Percentiles rank a stretch among this genome's conserved stretches.
These are phyloP conservation scores for Mormyrus proboscirostris DNA, from an alignment of 2,797 vertebrate species.

Conservation along the genomic window DNA sequence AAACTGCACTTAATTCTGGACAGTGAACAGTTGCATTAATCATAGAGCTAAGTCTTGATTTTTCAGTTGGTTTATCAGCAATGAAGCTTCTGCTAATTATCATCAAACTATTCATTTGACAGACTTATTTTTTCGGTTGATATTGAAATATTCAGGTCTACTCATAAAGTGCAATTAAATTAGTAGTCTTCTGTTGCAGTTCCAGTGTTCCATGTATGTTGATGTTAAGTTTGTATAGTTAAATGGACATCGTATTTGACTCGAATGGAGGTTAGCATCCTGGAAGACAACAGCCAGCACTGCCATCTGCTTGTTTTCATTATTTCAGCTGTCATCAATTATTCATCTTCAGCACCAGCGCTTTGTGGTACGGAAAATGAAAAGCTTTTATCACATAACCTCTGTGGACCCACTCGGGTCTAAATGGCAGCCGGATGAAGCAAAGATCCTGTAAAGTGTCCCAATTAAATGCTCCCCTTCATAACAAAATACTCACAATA, in stretches of 20 bases:
- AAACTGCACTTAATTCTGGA: not conserved
- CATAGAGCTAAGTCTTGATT: not conserved
- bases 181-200: not conserved
- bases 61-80: not conserved
- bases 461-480: not conserved
- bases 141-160: not conserved
- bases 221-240: not conserved
- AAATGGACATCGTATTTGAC: not conserved
- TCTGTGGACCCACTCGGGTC: not conserved
- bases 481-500: not conserved
- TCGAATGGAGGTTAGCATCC: not conserved
- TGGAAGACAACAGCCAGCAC: not conserved
- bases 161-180: not conserved
- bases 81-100: not conserved
- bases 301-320: not conserved
- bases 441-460: not conserved
- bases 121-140: not conserved
- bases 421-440: not conserved
- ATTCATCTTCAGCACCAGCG: not conserved
- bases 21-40: not conserved
- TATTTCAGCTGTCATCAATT: conserved; percentile 11
- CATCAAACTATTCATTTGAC: not conserved
- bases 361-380: conserved; percentile 9
- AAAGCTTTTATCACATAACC: conserved; percentile 11
- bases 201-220: not conserved